A percentile compares a stretch with the other conserved stretches of the same genome.
Evolutionary conservation across 1,140 invertebrate species (phyloP).

Genomic region (Holotrichia oblita): DNA sequence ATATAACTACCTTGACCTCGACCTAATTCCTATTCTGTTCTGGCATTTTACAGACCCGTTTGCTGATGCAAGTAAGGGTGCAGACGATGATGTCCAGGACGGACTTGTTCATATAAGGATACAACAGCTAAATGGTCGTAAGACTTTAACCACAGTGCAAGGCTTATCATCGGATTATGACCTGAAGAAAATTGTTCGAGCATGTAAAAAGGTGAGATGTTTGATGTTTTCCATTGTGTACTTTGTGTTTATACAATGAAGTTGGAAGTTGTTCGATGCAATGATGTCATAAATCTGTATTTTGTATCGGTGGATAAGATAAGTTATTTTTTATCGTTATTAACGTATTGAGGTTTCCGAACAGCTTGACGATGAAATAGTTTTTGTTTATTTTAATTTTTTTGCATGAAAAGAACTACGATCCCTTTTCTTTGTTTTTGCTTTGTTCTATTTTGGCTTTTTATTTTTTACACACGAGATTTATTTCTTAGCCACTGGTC

Average conservation of each 20-base stretch:
- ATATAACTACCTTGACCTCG: conserved; percentile 39
- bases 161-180: conserved; percentile 98
- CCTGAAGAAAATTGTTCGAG: conserved; percentile 99
- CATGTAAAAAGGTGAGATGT: conserved; percentile 93
- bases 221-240: not conserved
- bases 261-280: not conserved
- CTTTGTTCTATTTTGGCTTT: too few relatives aligned
- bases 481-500: too few relatives aligned
- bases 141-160: conserved; percentile 99
- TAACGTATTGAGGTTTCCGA: too few relatives aligned
- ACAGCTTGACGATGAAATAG: too few relatives aligned
- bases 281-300: too few relatives aligned
- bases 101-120: conserved; percentile 99
- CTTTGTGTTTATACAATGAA: not conserved
- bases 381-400: too few relatives aligned
- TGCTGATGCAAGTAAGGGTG: conserved; percentile 94
- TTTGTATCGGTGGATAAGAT: too few relatives aligned
- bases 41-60: conserved; percentile 75
- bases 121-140: conserved; percentile 99
- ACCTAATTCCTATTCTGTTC: conserved; percentile 40
- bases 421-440: too few relatives aligned
- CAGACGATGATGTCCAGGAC: conserved; percentile 97
- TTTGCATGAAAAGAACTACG: too few relatives aligned
- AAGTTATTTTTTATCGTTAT: too few relatives aligned
- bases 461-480: too few relatives aligned